Percentiles rank a stretch among this genome's conserved stretches.
These are phyloP conservation scores for Lacerta viridis DNA, from an alignment of 2,797 vertebrate genomes.

Conservation along the genomic window DNA sequence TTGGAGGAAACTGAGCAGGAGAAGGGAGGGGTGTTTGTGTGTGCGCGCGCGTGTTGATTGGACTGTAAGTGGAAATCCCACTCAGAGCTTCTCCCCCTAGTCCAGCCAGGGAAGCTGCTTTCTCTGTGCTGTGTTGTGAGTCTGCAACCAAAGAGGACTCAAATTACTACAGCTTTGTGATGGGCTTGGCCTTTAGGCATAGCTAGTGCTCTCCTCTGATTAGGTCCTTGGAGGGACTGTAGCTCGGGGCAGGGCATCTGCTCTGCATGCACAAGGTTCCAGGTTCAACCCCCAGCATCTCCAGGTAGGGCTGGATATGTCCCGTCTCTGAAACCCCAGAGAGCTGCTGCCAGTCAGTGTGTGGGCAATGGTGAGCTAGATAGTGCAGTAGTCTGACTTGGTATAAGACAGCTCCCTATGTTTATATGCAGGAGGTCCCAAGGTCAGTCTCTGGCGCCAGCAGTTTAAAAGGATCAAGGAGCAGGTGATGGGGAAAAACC, in stretches of 20 bases:
- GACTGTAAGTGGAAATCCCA: background rate
- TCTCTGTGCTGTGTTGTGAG: background rate
- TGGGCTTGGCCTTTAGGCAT: background rate
- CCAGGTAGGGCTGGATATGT: too few relatives aligned
- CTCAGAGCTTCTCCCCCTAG: background rate
- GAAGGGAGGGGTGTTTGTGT: background rate
- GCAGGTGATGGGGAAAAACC: background rate
- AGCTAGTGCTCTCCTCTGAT: background rate
- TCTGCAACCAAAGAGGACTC: background rate
- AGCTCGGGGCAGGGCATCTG: background rate
- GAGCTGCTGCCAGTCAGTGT: too few relatives aligned
- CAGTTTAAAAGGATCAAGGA: background rate
- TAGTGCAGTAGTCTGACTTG: too few relatives aligned
- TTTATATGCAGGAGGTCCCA: too few relatives aligned
- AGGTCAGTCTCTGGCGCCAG: background rate
- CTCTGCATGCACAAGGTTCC: background rate
- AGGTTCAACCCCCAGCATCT: too few relatives aligned
- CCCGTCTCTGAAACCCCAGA: too few relatives aligned
- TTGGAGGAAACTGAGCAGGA: background rate
- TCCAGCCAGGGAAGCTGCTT: background rate
- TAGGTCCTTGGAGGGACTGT: background rate
- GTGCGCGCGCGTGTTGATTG: background rate
- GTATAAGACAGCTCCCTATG: too few relatives aligned
- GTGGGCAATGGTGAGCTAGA: too few relatives aligned
- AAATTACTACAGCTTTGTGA: background rate